Evolutionary conservation across 2,888 invertebrate species (phyloP), one percentile per base, ranked within the genome.

Genomic region (Aproaerema taeniolella): DNA sequence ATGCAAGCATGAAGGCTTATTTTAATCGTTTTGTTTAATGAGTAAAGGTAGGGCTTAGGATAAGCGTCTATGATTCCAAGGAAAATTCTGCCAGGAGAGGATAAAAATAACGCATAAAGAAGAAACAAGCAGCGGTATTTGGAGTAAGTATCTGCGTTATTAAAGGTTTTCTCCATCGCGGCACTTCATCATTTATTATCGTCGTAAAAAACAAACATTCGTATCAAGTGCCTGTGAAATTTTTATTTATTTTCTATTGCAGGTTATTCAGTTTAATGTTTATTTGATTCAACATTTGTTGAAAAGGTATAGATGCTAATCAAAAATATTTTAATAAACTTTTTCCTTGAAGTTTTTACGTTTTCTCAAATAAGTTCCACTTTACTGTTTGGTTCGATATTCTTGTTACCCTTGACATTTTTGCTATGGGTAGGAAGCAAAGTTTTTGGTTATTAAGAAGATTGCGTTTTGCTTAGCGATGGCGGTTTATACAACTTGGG

Each of bases 91-190:
- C 15, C 15, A 28, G 14, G n/a, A 12, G 20, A n/a, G 26, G 16
- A 28, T 28, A 35, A 35, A 25, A 26, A 14, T 14, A 7, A 5
- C 9, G 25, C 14, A 25, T 26, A 12, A 32, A 25, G 14, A 7
- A 12, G 39, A 26, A 17, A 31, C 41, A 43, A 31, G 20, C 37
- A 29, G 39, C 29, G 44, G 45, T 49, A 56, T 50, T 53, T 47
- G 50, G 59, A 60, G 63, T 66, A 63, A 68, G 65, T 54, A 60
- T 61, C 63, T 71, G 67, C 75, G 70, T 64, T 74, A 76, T 77
- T 73, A 63, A 51, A 64, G 58, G 68, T 72, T 73, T 71, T 75
- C 66, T 67, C 61, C 67, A 62, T 51, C 59, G 62, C 49, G 46
- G 54, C 53, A 50, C 52, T 48, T 43, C 55, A 64, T 72, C 62